phyloP scores from a whole-genome alignment of 2,888 invertebrate species.

The Melinaea marsaeus region DNA sequence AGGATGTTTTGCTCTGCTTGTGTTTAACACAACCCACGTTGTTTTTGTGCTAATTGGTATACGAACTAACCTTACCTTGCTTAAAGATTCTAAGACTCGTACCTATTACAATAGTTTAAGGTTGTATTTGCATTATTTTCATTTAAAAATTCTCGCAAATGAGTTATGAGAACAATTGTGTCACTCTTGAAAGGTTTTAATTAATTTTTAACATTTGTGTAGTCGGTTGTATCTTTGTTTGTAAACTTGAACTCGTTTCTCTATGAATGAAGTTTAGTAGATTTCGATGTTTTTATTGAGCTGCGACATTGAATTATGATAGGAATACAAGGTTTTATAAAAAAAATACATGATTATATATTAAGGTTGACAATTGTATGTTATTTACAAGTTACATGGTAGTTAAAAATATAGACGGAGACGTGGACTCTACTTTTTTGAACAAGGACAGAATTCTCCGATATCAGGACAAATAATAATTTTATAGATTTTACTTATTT shows the following conservation, averaged over 20 bases:
- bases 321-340: neutral
- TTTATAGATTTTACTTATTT: too few species aligned
- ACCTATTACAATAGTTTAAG: slow-evolving; percentile 29
- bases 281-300: slow-evolving; percentile 19
- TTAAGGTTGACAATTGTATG: too few species aligned
- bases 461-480: too few species aligned
- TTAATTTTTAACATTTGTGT: slow-evolving; percentile 45
- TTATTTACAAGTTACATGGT: too few species aligned
- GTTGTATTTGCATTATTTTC: slow-evolving; percentile 24
- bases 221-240: slow-evolving; percentile 50
- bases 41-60: slow-evolving; percentile 50
- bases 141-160: slow-evolving; percentile 42
- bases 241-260: slow-evolving; percentile 70
- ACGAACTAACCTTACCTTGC: slow-evolving; percentile 50
- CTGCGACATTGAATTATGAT: neutral
- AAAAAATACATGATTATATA: too few species aligned
- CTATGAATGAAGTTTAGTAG: slow-evolving; percentile 55
- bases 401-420: too few species aligned
- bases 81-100: slow-evolving; percentile 18
- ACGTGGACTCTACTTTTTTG: too few species aligned
- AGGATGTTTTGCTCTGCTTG: neutral
- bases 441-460: too few species aligned
- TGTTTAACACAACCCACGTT: slow-evolving; percentile 33
- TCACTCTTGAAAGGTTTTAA: slow-evolving; percentile 41
- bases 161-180: slow-evolving; percentile 50